Base-by-base conservation (phyloP, 2,113 vertebrate species). In the Cyanistes caeruleus region DNA sequence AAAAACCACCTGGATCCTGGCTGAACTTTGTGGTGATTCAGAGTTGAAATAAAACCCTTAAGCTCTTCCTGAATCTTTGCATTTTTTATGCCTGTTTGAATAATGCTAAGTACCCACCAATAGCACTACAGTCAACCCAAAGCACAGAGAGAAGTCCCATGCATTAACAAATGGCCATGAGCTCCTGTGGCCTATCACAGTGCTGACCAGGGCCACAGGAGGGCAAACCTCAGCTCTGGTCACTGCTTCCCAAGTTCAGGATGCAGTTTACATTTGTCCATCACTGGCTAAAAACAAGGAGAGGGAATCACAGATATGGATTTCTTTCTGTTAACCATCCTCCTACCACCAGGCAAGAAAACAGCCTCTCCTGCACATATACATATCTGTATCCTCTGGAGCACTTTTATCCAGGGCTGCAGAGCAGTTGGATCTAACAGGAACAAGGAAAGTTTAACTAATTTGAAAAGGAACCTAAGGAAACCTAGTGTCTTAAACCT, bases 111-210 rank as follows among this genome's bases (percentile, higher is more conserved):
- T 21, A 55, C 0, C 1, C 12, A 63, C 28, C 5, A 25, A n/a
- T 3, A n/a, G 44, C 64, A 41, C n/a, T 31, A 53, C n/a, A 30
- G 43, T 41, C 46, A 86, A 82, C 78, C 39, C 30, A 35, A 70
- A 53, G 70, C 27, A 65, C 22, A 82, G 41, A 52, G 70, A 24
- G 17, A 84, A 77, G 56, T 39, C 15, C 46, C 13, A 48, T 55
- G 11, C 35, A 49, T 15, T 12, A 44, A 55, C 49, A 88, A 46
- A 9, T 0, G 0, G 27, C n/a, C 4, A 1, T 16, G 31, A 59
- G 33, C 33, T 81, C 33, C 44, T 0, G 0, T 28, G 53, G 48
- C 22, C 33, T 19, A 16, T 6, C 2, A 7, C 35, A 21, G 15
- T 0, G 7, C 35, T 64, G 49, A 73, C 44, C 46, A 52, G 35